Base-by-base conservation (phyloP, 2,797 vertebrate species). In the Labroides dimidiatus region DNA sequence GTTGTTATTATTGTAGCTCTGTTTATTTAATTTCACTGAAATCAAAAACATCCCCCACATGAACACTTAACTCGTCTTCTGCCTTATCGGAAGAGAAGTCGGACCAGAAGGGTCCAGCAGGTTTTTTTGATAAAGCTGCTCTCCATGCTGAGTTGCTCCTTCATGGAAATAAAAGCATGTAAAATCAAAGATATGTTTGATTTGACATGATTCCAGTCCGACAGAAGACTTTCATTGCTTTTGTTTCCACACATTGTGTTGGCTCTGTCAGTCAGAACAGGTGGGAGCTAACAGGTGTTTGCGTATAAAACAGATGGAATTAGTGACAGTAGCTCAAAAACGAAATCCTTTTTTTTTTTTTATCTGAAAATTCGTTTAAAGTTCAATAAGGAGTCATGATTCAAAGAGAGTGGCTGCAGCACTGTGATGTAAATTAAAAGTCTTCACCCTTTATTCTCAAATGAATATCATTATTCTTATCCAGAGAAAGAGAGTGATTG, bases 391-490 rank as follows among this genome's bases (percentile, higher is more conserved):
- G 42, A 55, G 57, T 6, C 24, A 77, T 75, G 63, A 65, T 74
- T 71, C 61, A 52, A 3, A 0, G 62, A n/a, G 51, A 0, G 33
- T 49, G 33, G 53, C 61, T 49, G 45, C 55, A 43, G 24, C 24
- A 16, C 19, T 33, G 17, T 73, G 53, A 6, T 30, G 15, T 56
- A 33, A 52, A 72, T 41, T 62, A 33, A 74, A 51, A 70, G 54
- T 19, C 53, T 64, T 69, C 42, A 62, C 27, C 62, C 58, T 23
- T 33, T 82, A 64, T 48, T 23, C 23, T 51, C 62, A 62, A 69
- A 77, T 77, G 63, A 73, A 23, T 24, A 20, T 69, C 45, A 57
- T 74, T 71, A 51, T 58, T 62, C 50, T 67, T 39, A 0, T 47
- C 50, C 43, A 73, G 60, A n/a, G n/a, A n/a, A n/a, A n/a, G n/a